Base-by-base conservation (phyloP, 37 sponge, comb jelly and placozoan species). In the Aphrocallistes beatrix region DNA sequence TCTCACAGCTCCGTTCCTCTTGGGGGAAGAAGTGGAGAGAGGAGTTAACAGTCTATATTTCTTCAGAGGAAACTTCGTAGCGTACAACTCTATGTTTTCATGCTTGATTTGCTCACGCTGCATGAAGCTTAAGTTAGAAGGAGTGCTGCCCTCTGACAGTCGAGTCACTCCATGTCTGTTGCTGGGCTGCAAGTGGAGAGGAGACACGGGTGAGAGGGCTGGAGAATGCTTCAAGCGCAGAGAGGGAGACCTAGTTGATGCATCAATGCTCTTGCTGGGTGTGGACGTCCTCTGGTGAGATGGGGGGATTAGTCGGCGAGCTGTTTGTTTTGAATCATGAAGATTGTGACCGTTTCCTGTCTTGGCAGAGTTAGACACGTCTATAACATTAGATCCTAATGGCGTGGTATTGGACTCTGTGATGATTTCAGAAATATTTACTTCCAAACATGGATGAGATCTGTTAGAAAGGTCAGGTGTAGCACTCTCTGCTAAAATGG, bases 61-160 rank as follows among this genome's bases (percentile, higher is more conserved):
- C 49, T 21, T 47, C 17, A 47, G 17, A 13, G 75, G 17, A 60
- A 6, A 25, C 21, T 13, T 60, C 34, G 8, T 6, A 3, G n/a
- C 3, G 34, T 60, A 60, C 21, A 60, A 30, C 21, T 60, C 75
- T 32, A 60, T 60, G 75, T 13, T 60, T 3, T 60, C 75, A 30
- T 60, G 8, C 34, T 60, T 60, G 8, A 60, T 32, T 13, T 60
- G 75, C 34, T 60, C 75, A 25, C 34, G 10, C 75, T 60, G 75
- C 25, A 60, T 60, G 75, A 60, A 60, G n/a, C 75, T 60, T 13
- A 60, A 30, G 75, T 60, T 60, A n/a, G n/a, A n/a, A 60, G 75
- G 75, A 60, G 34, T 3, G 25, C n/a, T 13, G 21, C 32, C 28
- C 25, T 19, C 10, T 13, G 6, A 16, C 10, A 19, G n/a, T 6